Evolutionary conservation across 2,888 invertebrate genomes (phyloP).

Genomic region (Himalopsyche kuldschensis): DNA sequence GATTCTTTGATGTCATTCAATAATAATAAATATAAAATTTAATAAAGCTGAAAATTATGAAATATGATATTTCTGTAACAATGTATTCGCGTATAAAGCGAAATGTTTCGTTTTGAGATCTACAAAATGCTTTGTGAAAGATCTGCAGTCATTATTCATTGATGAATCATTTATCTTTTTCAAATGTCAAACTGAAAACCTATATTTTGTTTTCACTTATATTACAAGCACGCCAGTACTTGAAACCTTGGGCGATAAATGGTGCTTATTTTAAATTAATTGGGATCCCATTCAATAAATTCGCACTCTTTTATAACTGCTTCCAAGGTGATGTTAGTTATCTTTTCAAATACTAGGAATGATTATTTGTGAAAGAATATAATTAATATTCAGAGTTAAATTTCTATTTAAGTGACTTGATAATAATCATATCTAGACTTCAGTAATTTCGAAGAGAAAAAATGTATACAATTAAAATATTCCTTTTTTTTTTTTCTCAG

Average conservation of each 20-base stretch:
- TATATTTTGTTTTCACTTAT: background rate
- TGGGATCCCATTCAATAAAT: background rate
- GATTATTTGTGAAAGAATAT: too few species aligned
- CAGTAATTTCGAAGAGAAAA: too few species aligned
- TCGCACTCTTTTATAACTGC: background rate
- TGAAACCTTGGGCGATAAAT: background rate
- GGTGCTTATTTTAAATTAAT: background rate
- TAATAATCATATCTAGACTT: too few species aligned
- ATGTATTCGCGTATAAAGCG: background rate
- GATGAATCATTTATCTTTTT: constrained; percentile 11
- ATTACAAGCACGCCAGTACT: background rate
- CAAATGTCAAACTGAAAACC: background rate
- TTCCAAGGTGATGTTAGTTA: background rate
- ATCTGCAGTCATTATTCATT: constrained; percentile 2
- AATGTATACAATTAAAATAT: too few species aligned
- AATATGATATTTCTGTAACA: background rate
- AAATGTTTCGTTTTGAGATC: background rate
- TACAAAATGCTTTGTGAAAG: background rate
- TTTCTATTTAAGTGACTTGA: too few species aligned
- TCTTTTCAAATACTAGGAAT: background rate
- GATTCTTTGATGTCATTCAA: too few species aligned
- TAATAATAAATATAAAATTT: too few species aligned
- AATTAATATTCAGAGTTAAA: too few species aligned
- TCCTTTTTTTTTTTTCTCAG: too few species aligned
- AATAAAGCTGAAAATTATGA: too few species aligned